These are phyloP conservation scores for Raja brachyura DNA, from an alignment of 2,113 vertebrate species.

Conservation along the genomic window DNA sequence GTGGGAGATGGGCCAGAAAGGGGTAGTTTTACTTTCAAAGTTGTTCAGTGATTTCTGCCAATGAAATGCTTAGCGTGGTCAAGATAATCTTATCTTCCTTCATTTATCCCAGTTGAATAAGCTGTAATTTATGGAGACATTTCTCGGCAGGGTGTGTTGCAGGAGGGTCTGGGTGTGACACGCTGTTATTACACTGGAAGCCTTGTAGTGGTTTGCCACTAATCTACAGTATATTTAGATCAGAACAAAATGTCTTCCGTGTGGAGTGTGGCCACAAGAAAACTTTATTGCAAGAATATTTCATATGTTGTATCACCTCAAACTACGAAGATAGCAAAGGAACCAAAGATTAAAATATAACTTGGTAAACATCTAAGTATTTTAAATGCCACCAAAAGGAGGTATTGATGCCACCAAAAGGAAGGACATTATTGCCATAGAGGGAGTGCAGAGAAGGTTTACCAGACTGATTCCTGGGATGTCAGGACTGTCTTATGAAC, in stretches of 20 bases:
- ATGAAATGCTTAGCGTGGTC: background rate
- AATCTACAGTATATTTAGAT: slow-evolving; percentile 6
- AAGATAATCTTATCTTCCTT: background rate
- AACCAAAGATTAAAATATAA: background rate
- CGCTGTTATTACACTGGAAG: background rate
- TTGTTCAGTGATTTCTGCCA: background rate
- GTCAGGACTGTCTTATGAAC: no score
- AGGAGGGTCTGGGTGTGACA: background rate
- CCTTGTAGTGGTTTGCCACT: background rate
- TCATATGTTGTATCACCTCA: background rate
- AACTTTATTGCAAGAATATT: background rate
- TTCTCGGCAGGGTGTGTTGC: background rate
- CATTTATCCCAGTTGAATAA: background rate
- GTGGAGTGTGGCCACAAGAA: background rate
- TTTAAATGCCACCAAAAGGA: background rate
- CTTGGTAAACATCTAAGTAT: slow-evolving; percentile 15
- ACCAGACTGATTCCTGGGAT: no score
- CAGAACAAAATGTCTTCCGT: slow-evolving; percentile 11
- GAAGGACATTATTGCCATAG: no score
- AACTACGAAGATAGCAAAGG: background rate
- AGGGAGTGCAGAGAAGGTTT: no score
- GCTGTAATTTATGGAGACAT: background rate
- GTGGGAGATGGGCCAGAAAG: background rate
- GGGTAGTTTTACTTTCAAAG: background rate
- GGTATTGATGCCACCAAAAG: no score